A percentile compares a stretch with the other conserved stretches of the same genome.
Evolutionary conservation across 2,888 invertebrate species (phyloP).

Genomic region (Oxycera nigricornis): DNA sequence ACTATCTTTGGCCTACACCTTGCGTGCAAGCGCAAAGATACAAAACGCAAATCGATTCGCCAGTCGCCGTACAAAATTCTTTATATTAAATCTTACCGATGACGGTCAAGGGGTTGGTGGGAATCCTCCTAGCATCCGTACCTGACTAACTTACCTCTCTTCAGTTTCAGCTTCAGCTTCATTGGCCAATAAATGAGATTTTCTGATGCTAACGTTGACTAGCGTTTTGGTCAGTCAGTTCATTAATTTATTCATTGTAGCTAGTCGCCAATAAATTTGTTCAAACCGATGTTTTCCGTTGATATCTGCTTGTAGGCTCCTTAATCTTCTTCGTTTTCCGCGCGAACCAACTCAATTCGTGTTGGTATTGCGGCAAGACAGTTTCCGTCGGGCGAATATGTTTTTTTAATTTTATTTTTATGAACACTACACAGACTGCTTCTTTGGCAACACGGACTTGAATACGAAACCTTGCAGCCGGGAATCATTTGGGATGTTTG

Average conservation of each 20-base stretch:
- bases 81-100: background rate
- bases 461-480: too few species aligned
- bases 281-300: slow-evolving; percentile 44
- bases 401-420: too few species aligned
- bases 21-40: background rate
- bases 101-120: background rate
- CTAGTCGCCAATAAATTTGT: slow-evolving; percentile 48
- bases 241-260: slow-evolving; percentile 48
- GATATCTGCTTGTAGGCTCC: slow-evolving; percentile 42
- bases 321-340: slow-evolving; percentile 34
- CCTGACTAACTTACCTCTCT: background rate
- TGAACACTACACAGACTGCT: too few species aligned
- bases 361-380: too few species aligned
- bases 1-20: background rate
- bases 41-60: slow-evolving; percentile 1
- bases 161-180: background rate
- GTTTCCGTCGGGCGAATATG: too few species aligned
- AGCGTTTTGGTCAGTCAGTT: slow-evolving; percentile 21
- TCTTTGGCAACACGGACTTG: too few species aligned
- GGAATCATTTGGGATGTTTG: too few species aligned
- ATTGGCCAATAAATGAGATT: background rate
- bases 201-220: slow-evolving; percentile 18
- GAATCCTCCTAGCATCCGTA: background rate
- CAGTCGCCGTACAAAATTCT: background rate
- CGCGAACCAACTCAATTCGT: too few species aligned